Evolutionary conservation across 2,797 vertebrate species (phyloP).

Genomic region (Chelon labrosus): DNA sequence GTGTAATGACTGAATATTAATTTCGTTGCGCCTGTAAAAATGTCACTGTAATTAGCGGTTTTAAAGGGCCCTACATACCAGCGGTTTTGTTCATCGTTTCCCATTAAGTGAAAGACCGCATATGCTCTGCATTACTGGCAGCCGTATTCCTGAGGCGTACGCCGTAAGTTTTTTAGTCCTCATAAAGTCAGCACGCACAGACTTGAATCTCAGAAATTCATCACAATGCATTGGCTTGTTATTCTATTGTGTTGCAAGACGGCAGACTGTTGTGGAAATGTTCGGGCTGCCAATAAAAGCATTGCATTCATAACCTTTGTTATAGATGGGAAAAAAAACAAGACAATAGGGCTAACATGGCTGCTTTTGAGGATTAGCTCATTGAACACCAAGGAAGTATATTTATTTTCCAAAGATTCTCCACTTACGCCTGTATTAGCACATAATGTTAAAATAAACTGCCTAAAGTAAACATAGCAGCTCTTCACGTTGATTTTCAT

Average conservation of each 20-base stretch:
- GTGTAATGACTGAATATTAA: background rate
- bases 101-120: constrained; percentile 9
- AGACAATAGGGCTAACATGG: background rate
- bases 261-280: constrained; percentile 3
- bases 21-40: background rate
- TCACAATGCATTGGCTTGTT: background rate
- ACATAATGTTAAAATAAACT: background rate
- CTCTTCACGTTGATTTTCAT: background rate
- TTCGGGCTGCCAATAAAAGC: background rate
- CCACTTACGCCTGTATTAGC: background rate
- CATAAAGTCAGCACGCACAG: background rate
- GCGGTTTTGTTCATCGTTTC: constrained; percentile 18
- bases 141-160: constrained; percentile 4
- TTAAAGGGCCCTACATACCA: constrained; percentile 5
- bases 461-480: background rate
- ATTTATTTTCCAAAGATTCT: constrained; percentile 1
- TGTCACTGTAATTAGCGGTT: constrained; percentile 22
- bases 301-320: constrained; percentile 1
- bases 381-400: background rate
- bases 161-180: background rate
- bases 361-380: constrained; percentile 13
- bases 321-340: background rate
- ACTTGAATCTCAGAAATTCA: constrained; percentile 9
- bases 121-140: constrained; percentile 30
- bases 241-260: background rate